Evolutionary conservation across 2,888 invertebrate genomes (phyloP), one percentile per base, ranked within the genome.

Genomic region (Falcaria lacertinaria): DNA sequence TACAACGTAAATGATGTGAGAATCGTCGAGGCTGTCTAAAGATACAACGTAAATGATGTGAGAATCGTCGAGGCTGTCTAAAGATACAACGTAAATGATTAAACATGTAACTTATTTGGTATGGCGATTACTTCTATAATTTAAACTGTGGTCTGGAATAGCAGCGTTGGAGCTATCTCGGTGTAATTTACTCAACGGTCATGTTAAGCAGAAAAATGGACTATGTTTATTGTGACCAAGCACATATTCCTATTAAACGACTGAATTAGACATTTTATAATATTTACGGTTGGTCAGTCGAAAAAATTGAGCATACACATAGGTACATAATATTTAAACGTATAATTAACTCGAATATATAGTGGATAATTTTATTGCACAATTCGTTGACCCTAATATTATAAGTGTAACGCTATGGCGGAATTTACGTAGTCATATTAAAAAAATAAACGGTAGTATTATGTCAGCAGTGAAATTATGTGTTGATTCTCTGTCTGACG

Each of bases 241-340:
- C 66, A 61, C 61, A 57, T 69, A 62, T 64, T 69, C 65, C 65
- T 57, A 60, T 61, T 56, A 64, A 59, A 62, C 64, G 64, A 69
- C 63, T 52, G 52, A 50, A 57, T 57, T 54, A 55, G 49, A 56
- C 50, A 44, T 43, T 38, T 41, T 68, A 68, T 66, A 69, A 68
- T 66, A 70, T 79, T 74, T 79, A 82, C 71, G 86, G 79, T 86
- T 86, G 86, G 86, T 88, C 88, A 86, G 87, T 87, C 86, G 81
- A 85, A 86, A 85, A 80, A 75, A 80, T 87, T 88, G 87, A 89
- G 88, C 87, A 83, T 73, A 73, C 72, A 68, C 57, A 65, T 59
- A 69, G 60, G 72, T 60, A 63, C 66, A 63, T 65, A 59, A 54
- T 51, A 52, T 64, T 69, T 70, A 58, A 64, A 70, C 60, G 58